A percentile compares a stretch with the other conserved stretches of the same genome.
Conservation (phyloP, 2,797 vertebrate species). For the Catamblyrhynchus diadema region DNA sequence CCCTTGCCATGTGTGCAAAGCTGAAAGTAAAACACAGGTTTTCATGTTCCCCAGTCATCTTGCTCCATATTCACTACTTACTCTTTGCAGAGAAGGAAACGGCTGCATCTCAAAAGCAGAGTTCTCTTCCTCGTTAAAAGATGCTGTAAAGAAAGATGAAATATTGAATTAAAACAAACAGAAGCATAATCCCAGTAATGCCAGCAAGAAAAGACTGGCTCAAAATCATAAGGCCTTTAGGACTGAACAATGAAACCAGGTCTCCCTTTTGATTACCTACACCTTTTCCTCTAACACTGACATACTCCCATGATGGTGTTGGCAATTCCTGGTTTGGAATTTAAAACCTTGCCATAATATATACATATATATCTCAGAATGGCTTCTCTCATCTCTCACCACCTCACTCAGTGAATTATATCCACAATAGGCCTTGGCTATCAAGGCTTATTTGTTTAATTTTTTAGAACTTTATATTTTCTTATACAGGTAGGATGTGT, state of each 20-base stretch:
- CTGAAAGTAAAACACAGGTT: background rate
- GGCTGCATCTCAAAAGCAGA: constrained; percentile 90
- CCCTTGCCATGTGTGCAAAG: background rate
- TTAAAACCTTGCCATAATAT: background rate
- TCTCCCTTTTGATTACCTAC: background rate
- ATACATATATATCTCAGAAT: background rate
- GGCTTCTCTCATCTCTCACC: background rate
- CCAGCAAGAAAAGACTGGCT: background rate
- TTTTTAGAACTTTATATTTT: background rate
- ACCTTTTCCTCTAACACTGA: background rate
- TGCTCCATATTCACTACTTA: constrained; percentile 60
- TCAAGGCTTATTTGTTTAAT: background rate
- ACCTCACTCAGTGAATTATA: background rate
- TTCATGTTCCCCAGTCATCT: background rate
- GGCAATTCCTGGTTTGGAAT: background rate
- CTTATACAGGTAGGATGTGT: background rate
- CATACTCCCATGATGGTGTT: accelerated
- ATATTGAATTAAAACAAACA: background rate
- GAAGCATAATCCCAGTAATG: background rate
- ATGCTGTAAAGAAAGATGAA: constrained; percentile 76
- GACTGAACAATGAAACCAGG: background rate
- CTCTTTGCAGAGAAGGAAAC: constrained; percentile 92
- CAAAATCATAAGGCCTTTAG: background rate
- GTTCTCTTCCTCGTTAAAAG: constrained; percentile 85
- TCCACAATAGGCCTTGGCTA: background rate